Evolutionary conservation across 2,113 vertebrate species (phyloP).

Genomic region (Numenius arquata): DNA sequence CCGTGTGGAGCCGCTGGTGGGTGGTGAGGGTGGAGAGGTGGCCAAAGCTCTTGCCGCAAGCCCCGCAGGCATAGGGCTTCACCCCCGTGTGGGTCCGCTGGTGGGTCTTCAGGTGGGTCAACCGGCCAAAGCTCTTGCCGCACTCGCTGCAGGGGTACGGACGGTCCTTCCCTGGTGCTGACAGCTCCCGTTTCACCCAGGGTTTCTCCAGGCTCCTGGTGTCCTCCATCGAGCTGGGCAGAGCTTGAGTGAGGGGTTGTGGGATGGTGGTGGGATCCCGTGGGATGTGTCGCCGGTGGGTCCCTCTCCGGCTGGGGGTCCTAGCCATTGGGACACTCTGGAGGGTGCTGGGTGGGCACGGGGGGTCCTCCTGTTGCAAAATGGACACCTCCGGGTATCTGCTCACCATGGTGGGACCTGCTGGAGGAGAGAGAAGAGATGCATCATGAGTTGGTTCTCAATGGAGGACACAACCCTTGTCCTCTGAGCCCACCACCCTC

Average conservation of each 20-base stretch:
- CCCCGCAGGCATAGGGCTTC: slow-evolving; percentile 79
- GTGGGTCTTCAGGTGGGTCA: slow-evolving; percentile 75
- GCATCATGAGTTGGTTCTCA: rapidly evolving
- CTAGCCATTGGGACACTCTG: rapidly evolving
- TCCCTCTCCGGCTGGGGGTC: rapidly evolving
- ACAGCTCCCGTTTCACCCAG: neutral
- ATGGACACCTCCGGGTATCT: rapidly evolving
- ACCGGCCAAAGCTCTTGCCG: slow-evolving; percentile 76
- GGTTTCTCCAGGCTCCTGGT: neutral
- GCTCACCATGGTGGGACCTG: neutral
- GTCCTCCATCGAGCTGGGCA: rapidly evolving
- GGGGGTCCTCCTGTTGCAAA: neutral
- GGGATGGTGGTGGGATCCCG: neutral
- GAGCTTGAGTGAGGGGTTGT: neutral
- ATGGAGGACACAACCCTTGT: too few relatives aligned
- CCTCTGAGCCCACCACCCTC: rapidly evolving
- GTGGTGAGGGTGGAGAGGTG: slow-evolving; percentile 33
- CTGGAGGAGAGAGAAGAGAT: neutral
- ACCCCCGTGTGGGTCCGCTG: slow-evolving; percentile 79
- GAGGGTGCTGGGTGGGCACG: rapidly evolving
- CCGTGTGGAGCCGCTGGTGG: slow-evolving; percentile 89
- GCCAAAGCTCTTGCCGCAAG: slow-evolving; percentile 16
- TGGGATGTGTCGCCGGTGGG: neutral
- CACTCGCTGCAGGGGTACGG: slow-evolving; percentile 79
- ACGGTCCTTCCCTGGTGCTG: neutral